phyloP scores from a whole-genome alignment of 37 sponge, comb jelly and placozoan species.

The Corticium candelabrum region DNA sequence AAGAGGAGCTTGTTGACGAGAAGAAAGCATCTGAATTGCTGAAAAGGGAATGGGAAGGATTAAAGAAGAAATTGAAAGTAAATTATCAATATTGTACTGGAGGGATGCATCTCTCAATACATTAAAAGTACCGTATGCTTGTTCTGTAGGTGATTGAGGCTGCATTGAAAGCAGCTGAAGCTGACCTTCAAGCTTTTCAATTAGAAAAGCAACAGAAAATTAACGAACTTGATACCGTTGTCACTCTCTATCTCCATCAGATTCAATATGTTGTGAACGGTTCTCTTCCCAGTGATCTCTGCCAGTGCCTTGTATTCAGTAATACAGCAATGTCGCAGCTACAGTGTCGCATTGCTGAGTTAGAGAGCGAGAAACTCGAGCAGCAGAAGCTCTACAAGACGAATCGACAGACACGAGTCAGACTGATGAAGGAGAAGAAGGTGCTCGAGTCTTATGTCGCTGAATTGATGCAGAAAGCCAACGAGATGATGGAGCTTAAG shows the following conservation, averaged over 20 bases:
- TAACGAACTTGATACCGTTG: slow-evolving; percentile 90
- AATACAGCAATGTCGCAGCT: slow-evolving; percentile 2
- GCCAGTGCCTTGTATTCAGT: slow-evolving; percentile 8
- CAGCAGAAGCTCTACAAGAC: background rate
- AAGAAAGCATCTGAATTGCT: slow-evolving; percentile 61
- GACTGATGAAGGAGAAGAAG: slow-evolving; percentile 71
- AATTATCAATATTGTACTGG: too few species aligned
- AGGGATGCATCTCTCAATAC: too few species aligned
- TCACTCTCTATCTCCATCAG: slow-evolving; percentile 74
- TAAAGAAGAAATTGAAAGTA: slow-evolving; percentile 89
- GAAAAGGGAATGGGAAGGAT: slow-evolving; percentile 70
- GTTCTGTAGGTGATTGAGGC: slow-evolving; percentile 71
- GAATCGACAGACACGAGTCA: slow-evolving; percentile 11
- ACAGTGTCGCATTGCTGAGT: slow-evolving; percentile 21
- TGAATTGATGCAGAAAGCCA: slow-evolving; percentile 1
- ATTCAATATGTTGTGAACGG: slow-evolving; percentile 42
- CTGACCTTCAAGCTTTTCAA: slow-evolving; percentile 69
- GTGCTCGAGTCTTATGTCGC: slow-evolving; percentile 51
- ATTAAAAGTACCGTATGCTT: too few species aligned
- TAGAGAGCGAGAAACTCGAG: slow-evolving; percentile 31
- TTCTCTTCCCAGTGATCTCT: slow-evolving; percentile 30
- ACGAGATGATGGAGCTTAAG: slow-evolving; percentile 85
- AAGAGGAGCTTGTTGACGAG: slow-evolving; percentile 77
- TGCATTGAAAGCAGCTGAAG: slow-evolving; percentile 75
- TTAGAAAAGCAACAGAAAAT: slow-evolving; percentile 89